phyloP scores from a whole-genome alignment of 2,888 invertebrate species.

The Spisula subtruncata region DNA sequence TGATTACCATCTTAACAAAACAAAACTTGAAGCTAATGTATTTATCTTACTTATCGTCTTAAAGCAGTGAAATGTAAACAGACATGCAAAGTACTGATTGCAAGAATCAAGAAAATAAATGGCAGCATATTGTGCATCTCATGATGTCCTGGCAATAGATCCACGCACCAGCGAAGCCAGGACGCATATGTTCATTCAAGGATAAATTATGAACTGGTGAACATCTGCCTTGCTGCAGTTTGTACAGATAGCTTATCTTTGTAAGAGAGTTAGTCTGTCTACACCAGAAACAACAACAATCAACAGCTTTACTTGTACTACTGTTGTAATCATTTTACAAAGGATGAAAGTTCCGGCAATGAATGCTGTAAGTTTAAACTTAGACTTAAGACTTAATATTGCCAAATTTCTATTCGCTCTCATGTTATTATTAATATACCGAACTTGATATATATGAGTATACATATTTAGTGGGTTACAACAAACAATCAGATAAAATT shows the following conservation, averaged over 20 bases:
- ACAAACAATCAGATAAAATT: too few relatives aligned
- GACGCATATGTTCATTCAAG: neutral
- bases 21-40: neutral
- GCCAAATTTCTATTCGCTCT: too few relatives aligned
- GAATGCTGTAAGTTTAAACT: too few relatives aligned
- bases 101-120: neutral
- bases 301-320: neutral
- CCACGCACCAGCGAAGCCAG: too few relatives aligned
- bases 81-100: neutral
- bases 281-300: neutral
- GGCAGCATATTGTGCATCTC: neutral
- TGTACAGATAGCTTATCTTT: slow-evolving; percentile 36
- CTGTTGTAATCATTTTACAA: slow-evolving; percentile 9
- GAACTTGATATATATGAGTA: too few relatives aligned
- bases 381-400: too few relatives aligned
- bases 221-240: slow-evolving; percentile 32
- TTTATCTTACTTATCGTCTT: neutral
- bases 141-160: neutral
- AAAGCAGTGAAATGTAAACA: slow-evolving; percentile 14
- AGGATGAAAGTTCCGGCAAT: neutral
- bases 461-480: too few relatives aligned
- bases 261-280: slow-evolving; percentile 29
- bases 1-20: neutral
- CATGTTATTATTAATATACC: too few relatives aligned
- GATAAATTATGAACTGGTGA: neutral